These are phyloP conservation scores for Philypnodon macrostomus DNA, from an alignment of 2,797 vertebrate species.

Conservation along the genomic window DNA sequence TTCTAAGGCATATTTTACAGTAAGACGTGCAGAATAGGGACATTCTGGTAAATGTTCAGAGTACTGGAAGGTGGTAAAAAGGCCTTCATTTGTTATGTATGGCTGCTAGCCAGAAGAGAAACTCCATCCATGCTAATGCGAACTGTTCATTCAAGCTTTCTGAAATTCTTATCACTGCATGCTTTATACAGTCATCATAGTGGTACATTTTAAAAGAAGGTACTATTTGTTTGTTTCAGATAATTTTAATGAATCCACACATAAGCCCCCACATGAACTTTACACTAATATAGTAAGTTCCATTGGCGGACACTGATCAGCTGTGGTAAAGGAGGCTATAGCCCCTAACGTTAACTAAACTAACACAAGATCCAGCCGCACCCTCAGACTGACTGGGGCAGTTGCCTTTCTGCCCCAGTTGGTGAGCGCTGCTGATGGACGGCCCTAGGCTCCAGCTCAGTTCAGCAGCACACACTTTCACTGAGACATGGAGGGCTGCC, in stretches of 20 bases:
- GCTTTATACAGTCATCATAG: neutral
- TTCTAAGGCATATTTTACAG: conserved; percentile 21
- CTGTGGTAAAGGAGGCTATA: conserved; percentile 26
- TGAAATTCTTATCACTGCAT: conserved; percentile 14
- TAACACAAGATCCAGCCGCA: conserved; percentile 21
- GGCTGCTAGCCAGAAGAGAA: conserved; percentile 34
- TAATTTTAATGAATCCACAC: conserved; percentile 1
- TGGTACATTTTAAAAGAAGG: neutral
- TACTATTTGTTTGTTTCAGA: neutral
- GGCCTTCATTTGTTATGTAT: conserved; percentile 45
- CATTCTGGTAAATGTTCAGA: conserved; percentile 32
- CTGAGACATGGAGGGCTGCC: conserved; percentile 21
- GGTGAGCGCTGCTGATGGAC: conserved; percentile 45
- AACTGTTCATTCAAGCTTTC: conserved; percentile 21
- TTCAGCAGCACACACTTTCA: too few species aligned
- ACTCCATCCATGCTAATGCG: conserved; percentile 19
- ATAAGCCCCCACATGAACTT: too few species aligned
- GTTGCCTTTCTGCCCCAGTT: conserved; percentile 47
- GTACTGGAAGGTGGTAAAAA: conserved; percentile 22
- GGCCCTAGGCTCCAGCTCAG: conserved; percentile 48
- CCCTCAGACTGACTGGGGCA: conserved; percentile 42
- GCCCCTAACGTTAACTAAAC: conserved; percentile 42
- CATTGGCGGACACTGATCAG: conserved; percentile 29
- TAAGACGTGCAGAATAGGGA: conserved; percentile 41
- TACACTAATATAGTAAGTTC: conserved; percentile 11